Percentiles rank a stretch among this genome's conserved stretches.
phyloP scores from a whole-genome alignment of 1,140 invertebrate genomes.

The Macrotrachela quadricornifera region DNA sequence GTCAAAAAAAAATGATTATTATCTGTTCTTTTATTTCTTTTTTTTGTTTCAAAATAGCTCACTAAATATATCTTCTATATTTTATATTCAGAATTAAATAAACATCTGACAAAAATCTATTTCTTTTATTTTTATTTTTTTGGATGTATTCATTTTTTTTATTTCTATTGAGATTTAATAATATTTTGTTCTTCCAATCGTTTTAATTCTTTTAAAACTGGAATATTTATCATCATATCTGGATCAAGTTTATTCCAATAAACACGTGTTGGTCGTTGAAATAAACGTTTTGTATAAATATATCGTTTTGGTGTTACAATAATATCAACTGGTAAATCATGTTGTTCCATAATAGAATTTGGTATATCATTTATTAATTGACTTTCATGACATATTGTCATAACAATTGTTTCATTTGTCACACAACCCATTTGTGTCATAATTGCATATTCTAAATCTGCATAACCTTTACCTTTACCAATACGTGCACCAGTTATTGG shows the following conservation, averaged over 20 bases:
- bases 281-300: not conserved
- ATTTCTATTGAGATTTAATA: too few relatives aligned
- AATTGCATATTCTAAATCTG: not conserved
- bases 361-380: not conserved
- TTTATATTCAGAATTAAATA: too few relatives aligned
- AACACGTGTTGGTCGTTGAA: not conserved
- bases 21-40: too few relatives aligned
- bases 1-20: too few relatives aligned
- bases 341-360: not conserved
- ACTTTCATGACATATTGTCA: not conserved
- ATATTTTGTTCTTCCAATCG: too few relatives aligned
- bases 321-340: not conserved
- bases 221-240: not conserved
- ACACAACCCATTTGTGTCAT: not conserved
- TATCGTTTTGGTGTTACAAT: not conserved
- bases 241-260: not conserved
- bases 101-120: too few relatives aligned
- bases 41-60: too few relatives aligned
- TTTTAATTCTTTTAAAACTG: not conserved
- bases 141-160: too few relatives aligned
- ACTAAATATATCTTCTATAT: too few relatives aligned
- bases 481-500: not conserved
- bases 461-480: not conserved
- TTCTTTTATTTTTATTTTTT: too few relatives aligned
- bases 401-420: not conserved